Conservation (phyloP, 2,888 invertebrate species). For the Rhagium mordax region DNA sequence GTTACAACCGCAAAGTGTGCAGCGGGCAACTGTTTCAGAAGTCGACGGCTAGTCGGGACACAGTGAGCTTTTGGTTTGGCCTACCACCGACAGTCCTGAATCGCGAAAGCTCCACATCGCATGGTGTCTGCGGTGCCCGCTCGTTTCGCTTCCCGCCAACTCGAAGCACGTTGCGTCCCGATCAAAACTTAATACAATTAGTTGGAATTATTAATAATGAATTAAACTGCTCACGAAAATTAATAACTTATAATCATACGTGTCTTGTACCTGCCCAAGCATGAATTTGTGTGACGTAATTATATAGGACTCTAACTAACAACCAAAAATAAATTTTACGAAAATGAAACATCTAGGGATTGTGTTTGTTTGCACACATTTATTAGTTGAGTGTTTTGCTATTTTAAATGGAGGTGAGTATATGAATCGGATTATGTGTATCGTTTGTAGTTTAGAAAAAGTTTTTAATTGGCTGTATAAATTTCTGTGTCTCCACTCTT, state of each 20-base stretch:
- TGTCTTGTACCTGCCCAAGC: not conserved
- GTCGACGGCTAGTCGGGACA: conserved; percentile 40
- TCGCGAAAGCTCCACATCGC: conserved; percentile 46
- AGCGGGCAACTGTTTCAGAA: conserved; percentile 57
- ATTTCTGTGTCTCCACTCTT: no score
- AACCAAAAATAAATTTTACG: not conserved
- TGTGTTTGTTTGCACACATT: conserved; percentile 40
- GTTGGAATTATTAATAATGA: not conserved
- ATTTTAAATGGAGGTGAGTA: conserved; percentile 57
- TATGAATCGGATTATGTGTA: not conserved
- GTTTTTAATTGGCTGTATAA: no score
- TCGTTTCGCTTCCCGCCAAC: conserved; percentile 39
- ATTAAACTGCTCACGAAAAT: not conserved
- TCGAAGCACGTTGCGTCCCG: conserved; percentile 17
- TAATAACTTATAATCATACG: not conserved
- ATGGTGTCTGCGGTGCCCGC: conserved; percentile 24
- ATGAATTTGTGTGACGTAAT: not conserved
- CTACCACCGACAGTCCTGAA: conserved; percentile 41
- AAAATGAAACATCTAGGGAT: conserved; percentile 41
- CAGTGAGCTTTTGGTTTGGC: conserved; percentile 25
- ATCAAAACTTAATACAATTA: not conserved
- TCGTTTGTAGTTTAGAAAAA: not conserved
- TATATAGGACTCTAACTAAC: not conserved
- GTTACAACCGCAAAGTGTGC: conserved; percentile 58
- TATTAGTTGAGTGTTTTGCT: conserved; percentile 47